Base-by-base conservation (phyloP, 2,888 invertebrate species). In the Apotomis capreana region DNA sequence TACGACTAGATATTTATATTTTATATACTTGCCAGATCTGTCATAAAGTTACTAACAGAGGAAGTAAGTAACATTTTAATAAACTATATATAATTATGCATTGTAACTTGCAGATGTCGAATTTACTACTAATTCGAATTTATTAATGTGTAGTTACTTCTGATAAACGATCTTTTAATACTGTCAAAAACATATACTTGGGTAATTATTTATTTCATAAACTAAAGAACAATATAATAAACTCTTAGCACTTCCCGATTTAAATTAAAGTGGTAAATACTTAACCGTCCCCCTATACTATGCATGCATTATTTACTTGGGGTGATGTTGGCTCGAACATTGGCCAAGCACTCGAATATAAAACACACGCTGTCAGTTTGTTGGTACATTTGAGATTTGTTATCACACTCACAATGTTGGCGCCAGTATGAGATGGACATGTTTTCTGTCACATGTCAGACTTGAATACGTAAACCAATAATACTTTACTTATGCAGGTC, bases 361-460 rank as follows among this genome's bases (percentile, higher is more conserved):
- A 55, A 46, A 55, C 55, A 46, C 15, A 62, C 40, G 63, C 44
- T 62, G 49, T 55, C 54, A 52, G 36, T 57, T 26, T 59, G 54
- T 68, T 61, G 61, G 46, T 12, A 44, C 52, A 44, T 54, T 52
- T 51, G 40, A 51, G 51, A 44, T 65, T 70, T 54, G 51, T 55
- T 54, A 67, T 54, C 13, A 4, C 36, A 9, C 37, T 46, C 49
- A 69, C 54, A 65, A 54, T 60, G 37, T 65, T 55, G 65, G 49
- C 55, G 61, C 55, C 49, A 10, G 15, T 81, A 80, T 78, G 73
- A 77, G 79, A 75, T 60, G 52, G 63, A 40, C 63, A 15, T 64
- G 73, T 59, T 64, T 73, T 26, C 63, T 69, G 60, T 64, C 69
- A 64, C 15, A 26, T 59, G 68, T 64, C 63, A 73, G 44, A 63